Evolutionary conservation across 2,797 vertebrate genomes (phyloP).

Genomic region (Girardinus metallicus): DNA sequence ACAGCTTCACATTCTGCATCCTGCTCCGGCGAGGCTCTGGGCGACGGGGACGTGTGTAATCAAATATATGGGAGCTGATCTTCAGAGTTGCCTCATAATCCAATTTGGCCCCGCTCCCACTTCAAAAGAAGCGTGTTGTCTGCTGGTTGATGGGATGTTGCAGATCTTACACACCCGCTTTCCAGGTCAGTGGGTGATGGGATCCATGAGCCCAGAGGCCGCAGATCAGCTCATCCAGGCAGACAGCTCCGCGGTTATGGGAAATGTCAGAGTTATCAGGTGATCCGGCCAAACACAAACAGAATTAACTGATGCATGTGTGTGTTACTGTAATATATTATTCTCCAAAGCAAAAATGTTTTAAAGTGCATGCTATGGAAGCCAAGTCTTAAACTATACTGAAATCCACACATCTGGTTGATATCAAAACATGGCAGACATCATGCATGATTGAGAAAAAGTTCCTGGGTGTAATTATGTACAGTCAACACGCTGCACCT

Average conservation of each 20-base stretch:
- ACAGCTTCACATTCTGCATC: slow-evolving; percentile 51
- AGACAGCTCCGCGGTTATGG: slow-evolving; percentile 27
- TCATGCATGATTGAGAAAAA: slow-evolving; percentile 7
- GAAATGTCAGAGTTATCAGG: slow-evolving; percentile 34
- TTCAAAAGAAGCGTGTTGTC: slow-evolving; percentile 76
- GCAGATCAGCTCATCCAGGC: slow-evolving; percentile 34
- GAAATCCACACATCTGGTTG: slow-evolving; percentile 46
- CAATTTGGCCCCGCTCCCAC: slow-evolving; percentile 72
- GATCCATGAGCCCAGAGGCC: slow-evolving; percentile 56
- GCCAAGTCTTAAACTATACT: slow-evolving; percentile 43
- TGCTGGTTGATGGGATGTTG: slow-evolving; percentile 72
- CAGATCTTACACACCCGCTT: slow-evolving; percentile 58
- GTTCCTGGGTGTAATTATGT: slow-evolving; percentile 3
- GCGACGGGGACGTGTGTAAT: slow-evolving; percentile 65
- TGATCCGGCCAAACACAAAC: slow-evolving; percentile 31
- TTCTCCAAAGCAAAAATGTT: background rate
- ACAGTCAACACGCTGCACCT: slow-evolving; percentile 20
- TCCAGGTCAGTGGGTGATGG: slow-evolving; percentile 64
- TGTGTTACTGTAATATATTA: slow-evolving; percentile 2
- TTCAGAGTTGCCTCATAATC: slow-evolving; percentile 73
- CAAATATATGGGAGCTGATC: slow-evolving; percentile 75
- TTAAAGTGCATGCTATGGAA: background rate
- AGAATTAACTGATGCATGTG: background rate
- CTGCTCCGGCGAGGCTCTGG: slow-evolving; percentile 32
- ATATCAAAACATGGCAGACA: slow-evolving; percentile 23